Evolutionary conservation across 2,797 vertebrate species (phyloP).

Genomic region (Lacerta agilis): DNA sequence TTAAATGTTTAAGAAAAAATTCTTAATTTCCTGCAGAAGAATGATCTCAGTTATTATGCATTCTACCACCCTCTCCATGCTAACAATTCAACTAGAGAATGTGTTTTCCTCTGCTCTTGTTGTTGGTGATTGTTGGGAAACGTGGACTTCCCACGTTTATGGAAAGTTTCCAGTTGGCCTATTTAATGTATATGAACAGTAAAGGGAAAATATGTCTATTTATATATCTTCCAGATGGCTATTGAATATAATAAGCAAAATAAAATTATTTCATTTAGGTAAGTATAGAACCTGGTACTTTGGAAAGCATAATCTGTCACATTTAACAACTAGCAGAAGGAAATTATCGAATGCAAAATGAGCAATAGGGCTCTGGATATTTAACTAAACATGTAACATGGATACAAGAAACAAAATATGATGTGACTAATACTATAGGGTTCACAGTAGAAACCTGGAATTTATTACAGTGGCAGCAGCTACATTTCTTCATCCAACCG

Average conservation of each 20-base stretch:
- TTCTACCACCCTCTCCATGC: neutral
- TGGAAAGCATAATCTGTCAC: neutral
- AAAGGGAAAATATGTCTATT: neutral
- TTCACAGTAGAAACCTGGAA: neutral
- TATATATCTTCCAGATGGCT: conserved; percentile 1
- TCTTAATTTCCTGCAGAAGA: neutral
- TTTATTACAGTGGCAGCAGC: neutral
- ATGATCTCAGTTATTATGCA: neutral
- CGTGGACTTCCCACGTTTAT: conserved; percentile 40
- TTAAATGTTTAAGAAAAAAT: neutral
- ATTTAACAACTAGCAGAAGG: neutral
- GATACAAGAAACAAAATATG: neutral
- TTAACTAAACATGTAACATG: conserved; percentile 3
- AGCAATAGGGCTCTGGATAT: neutral
- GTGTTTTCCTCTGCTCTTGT: conserved; percentile 34
- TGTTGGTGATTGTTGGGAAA: neutral
- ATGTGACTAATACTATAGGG: neutral
- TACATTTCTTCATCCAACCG: neutral
- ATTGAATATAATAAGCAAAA: conserved; percentile 4
- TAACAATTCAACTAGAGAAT: neutral
- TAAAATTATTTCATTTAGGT: conserved; percentile 17
- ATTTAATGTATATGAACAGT: conserved; percentile 20
- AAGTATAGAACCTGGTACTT: neutral
- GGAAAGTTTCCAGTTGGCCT: conserved; percentile 36
- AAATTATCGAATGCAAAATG: neutral